Evolutionary conservation across 2,797 vertebrate genomes (phyloP).

Genomic region (Strix occidentalis): DNA sequence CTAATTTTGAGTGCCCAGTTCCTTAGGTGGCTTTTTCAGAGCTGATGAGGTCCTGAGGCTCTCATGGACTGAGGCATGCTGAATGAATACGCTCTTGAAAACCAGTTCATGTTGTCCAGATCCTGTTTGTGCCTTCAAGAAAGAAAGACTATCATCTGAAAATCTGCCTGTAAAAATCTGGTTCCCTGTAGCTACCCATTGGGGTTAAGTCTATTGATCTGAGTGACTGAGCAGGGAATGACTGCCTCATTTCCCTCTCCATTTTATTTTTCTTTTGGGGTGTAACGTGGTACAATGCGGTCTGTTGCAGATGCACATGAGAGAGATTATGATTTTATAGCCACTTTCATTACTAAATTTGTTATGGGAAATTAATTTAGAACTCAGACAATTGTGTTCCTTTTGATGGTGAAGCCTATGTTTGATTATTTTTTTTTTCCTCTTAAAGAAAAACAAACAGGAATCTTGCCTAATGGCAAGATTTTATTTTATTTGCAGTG

Average conservation of each 20-base stretch:
- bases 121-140: neutral
- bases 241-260: slow-evolving; percentile 29
- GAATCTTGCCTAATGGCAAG: neutral
- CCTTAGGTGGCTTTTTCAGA: neutral
- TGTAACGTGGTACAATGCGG: neutral
- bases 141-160: neutral
- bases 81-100: neutral
- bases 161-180: neutral
- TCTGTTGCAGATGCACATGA: slow-evolving; percentile 48
- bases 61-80: neutral
- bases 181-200: neutral
- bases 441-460: neutral
- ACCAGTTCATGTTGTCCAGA: neutral
- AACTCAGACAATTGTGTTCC: slow-evolving; percentile 14
- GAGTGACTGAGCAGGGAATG: slow-evolving; percentile 49
- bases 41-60: neutral
- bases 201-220: slow-evolving; percentile 35
- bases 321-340: slow-evolving; percentile 38
- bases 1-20: neutral
- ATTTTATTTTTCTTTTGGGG: slow-evolving; percentile 62
- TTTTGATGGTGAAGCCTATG: neutral
- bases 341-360: slow-evolving; percentile 34
- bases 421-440: neutral
- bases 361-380: slow-evolving; percentile 58
- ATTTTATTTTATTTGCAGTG: neutral